Percentiles rank a stretch among this genome's conserved stretches.
Conservation (phyloP, 2,113 vertebrate genomes). For the Pardalotus punctatus region DNA sequence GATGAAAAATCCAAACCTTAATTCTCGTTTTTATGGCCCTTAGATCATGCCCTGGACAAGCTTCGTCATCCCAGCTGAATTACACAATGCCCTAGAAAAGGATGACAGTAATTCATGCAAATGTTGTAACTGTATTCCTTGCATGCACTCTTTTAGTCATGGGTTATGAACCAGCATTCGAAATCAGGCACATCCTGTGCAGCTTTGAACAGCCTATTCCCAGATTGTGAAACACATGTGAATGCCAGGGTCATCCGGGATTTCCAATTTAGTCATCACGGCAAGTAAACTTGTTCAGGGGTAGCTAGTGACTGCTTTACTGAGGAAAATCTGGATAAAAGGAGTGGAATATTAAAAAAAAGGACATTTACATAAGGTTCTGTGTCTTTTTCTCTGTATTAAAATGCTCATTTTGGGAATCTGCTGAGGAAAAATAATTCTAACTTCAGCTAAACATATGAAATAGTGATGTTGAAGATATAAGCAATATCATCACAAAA, state of each 20-base stretch:
- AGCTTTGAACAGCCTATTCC: not conserved
- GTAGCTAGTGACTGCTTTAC: not conserved
- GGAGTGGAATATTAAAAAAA: not conserved
- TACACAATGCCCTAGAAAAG: conserved; percentile 43
- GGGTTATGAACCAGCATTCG: conserved; percentile 12
- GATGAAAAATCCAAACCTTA: not conserved
- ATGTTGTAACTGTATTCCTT: not conserved
- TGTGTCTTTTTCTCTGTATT: not conserved
- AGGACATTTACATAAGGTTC: not conserved
- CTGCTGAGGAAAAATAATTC: not conserved
- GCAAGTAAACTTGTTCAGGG: not conserved
- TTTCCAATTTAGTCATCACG: conserved; percentile 1
- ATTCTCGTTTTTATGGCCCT: not conserved
- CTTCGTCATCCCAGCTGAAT: conserved; percentile 11
- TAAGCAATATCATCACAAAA: not conserved
- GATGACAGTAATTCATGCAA: conserved; percentile 36
- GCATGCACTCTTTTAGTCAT: conserved; percentile 16
- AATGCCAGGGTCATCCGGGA: not conserved
- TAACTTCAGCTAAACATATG: not conserved
- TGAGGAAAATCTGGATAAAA: not conserved
- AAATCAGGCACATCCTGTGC: conserved; percentile 56
- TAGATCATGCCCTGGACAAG: not conserved
- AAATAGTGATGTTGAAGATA: not conserved
- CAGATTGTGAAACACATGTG: conserved; percentile 42
- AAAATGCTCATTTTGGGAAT: not conserved